phyloP scores from a whole-genome alignment of 2,113 vertebrate species.

The Tachycineta bicolor region DNA sequence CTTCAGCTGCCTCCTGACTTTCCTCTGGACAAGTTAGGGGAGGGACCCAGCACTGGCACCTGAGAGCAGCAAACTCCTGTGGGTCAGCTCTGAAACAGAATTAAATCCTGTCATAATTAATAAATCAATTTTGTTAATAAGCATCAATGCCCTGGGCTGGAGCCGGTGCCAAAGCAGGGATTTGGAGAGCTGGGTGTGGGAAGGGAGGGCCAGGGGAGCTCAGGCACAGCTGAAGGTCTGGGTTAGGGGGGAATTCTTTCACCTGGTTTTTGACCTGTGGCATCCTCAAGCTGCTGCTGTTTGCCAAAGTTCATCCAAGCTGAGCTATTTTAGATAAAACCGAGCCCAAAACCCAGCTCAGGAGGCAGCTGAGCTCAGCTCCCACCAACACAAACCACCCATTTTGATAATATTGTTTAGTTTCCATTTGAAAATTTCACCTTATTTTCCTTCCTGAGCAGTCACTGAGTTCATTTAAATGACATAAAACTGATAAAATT shows the following conservation, averaged over 20 bases:
- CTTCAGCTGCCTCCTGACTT: background rate
- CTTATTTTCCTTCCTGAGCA: background rate
- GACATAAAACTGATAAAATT: background rate
- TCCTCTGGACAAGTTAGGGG: background rate
- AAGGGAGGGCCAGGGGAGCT: background rate
- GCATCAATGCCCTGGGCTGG: too few relatives aligned
- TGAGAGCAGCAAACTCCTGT: background rate
- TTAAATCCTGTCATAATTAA: background rate
- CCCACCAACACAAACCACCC: rapidly evolving
- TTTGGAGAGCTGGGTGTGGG: background rate
- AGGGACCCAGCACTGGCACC: background rate
- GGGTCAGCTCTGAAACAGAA: background rate
- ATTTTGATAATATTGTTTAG: background rate
- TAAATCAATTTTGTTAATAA: too few relatives aligned
- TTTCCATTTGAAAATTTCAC: background rate
- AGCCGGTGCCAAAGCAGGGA: background rate
- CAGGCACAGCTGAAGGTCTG: background rate
- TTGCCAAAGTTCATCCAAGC: background rate
- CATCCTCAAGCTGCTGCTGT: background rate
- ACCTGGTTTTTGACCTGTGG: background rate
- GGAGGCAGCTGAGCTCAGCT: background rate
- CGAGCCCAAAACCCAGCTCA: background rate
- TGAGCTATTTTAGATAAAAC: background rate
- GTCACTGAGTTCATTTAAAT: background rate
- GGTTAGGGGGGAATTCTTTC: background rate